phyloP scores from a whole-genome alignment of 2,888 invertebrate species.

The Hartigia nigra region DNA sequence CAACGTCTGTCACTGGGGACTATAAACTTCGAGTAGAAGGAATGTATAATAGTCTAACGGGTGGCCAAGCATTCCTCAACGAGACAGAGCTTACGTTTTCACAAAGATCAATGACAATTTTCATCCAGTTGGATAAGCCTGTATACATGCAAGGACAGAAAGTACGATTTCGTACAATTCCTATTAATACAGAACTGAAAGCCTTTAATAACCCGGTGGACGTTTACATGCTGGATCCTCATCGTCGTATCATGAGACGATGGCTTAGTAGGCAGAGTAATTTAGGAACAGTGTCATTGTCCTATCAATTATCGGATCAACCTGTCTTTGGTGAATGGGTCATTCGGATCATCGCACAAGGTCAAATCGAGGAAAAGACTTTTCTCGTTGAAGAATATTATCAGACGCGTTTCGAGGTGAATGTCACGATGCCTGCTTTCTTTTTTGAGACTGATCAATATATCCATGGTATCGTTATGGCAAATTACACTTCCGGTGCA shows the following conservation, averaged over 20 bases:
- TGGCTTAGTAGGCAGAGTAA: slow-evolving; percentile 93
- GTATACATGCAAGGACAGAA: slow-evolving; percentile 93
- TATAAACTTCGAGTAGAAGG: slow-evolving; percentile 90
- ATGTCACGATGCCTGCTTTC: slow-evolving; percentile 95
- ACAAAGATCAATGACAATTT: slow-evolving; percentile 92
- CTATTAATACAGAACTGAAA: slow-evolving; percentile 91
- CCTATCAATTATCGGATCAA: slow-evolving; percentile 91
- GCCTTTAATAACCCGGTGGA: slow-evolving; percentile 92
- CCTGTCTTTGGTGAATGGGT: slow-evolving; percentile 94
- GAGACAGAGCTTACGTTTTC: slow-evolving; percentile 88
- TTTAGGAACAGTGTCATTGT: slow-evolving; percentile 91
- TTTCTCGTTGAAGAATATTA: slow-evolving; percentile 96
- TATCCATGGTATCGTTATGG: slow-evolving; percentile 88
- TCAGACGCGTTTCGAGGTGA: slow-evolving; percentile 94
- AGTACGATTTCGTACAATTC: slow-evolving; percentile 89
- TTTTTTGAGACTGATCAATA: slow-evolving; percentile 88
- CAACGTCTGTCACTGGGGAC: slow-evolving; percentile 83
- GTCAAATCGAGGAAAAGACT: slow-evolving; percentile 85
- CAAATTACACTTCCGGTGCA: slow-evolving; percentile 95
- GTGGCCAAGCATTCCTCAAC: slow-evolving; percentile 90
- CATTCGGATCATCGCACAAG: slow-evolving; percentile 88
- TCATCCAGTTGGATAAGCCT: slow-evolving; percentile 95
- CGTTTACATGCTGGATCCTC: slow-evolving; percentile 91
- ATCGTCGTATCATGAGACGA: slow-evolving; percentile 86
- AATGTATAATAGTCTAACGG: slow-evolving; percentile 79